Evolutionary conservation across 2,113 vertebrate genomes (phyloP).

Genomic region (Neotoma lepida): DNA sequence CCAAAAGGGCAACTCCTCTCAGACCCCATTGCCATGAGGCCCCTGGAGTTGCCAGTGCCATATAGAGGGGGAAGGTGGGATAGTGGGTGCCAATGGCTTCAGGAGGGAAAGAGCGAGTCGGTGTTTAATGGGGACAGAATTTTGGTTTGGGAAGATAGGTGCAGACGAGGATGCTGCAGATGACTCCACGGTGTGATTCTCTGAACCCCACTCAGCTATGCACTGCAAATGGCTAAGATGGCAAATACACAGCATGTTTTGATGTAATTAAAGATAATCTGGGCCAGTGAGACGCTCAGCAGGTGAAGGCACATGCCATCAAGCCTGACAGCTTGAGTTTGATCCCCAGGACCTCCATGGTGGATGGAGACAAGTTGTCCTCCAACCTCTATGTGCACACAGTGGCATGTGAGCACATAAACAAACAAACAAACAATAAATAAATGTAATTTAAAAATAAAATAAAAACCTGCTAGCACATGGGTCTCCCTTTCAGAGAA

Average conservation of each 20-base stretch:
- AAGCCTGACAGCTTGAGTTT: too few relatives aligned
- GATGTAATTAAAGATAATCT: not conserved
- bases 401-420: not conserved
- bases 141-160: not conserved
- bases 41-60: not conserved
- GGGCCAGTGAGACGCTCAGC: not conserved
- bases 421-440: not conserved
- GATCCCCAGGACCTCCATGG: not conserved
- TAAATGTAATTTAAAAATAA: not conserved
- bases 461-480: not conserved
- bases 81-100: not conserved
- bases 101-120: fast-evolving
- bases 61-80: not conserved
- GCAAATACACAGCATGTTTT: not conserved
- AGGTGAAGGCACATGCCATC: not conserved
- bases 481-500: not conserved
- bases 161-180: fast-evolving
- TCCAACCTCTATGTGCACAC: not conserved
- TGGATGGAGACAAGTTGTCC: not conserved
- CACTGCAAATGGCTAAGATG: too few relatives aligned
- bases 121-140: not conserved
- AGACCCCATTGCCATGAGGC: not conserved
- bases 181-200: not conserved
- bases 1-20: too few relatives aligned
- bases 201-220: fast-evolving